phyloP scores from a whole-genome alignment of 2,113 vertebrate genomes.

The Boleophthalmus pectinirostris region DNA sequence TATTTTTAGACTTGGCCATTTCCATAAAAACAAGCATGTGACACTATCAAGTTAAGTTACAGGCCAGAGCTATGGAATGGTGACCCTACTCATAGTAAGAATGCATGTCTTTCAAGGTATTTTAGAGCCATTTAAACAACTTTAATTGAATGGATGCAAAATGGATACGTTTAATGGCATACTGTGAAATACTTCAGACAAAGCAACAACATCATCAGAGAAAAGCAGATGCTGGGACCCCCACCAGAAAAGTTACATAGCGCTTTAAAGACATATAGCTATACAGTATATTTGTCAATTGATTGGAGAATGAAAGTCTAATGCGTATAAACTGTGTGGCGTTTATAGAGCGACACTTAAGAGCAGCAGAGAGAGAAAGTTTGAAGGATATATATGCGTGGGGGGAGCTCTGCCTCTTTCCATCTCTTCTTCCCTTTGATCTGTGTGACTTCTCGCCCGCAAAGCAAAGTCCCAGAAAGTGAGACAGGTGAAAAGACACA shows the following conservation, averaged over 20 bases:
- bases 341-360: slow-evolving; percentile 32
- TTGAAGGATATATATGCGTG: slow-evolving; percentile 28
- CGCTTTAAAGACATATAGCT: not conserved
- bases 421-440: slow-evolving; percentile 57
- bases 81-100: no score
- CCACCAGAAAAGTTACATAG: not conserved
- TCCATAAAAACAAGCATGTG: no score
- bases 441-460: slow-evolving; percentile 47
- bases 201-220: not conserved
- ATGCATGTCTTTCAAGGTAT: not conserved
- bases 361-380: slow-evolving; percentile 25
- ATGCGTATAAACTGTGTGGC: slow-evolving; percentile 12
- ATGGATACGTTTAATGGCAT: not conserved
- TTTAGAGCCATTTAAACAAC: not conserved
- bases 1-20: no score
- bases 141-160: not conserved
- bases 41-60: no score
- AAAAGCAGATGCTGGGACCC: not conserved
- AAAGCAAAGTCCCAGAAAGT: slow-evolving; percentile 47
- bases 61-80: no score
- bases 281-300: not conserved
- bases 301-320: not conserved
- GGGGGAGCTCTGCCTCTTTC: slow-evolving; percentile 45
- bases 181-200: not conserved
- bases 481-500: slow-evolving; percentile 44